Conservation (phyloP, 30 jellyfish, hydroid and myxozoan genomes). For the Clytia hemisphaerica region DNA sequence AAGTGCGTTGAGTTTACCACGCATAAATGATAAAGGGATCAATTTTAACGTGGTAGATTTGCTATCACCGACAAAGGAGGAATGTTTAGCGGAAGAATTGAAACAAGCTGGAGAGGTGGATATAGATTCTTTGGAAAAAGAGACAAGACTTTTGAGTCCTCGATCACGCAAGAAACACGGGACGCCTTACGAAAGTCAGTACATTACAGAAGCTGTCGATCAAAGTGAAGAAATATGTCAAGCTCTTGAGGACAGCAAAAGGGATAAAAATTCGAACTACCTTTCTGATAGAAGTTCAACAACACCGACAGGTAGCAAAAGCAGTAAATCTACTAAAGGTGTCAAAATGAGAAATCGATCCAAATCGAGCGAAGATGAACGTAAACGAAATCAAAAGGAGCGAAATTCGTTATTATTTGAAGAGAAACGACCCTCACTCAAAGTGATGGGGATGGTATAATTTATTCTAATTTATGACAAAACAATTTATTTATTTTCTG, state of each 20-base stretch:
- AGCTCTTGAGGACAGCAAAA: not conserved
- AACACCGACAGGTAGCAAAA: not conserved
- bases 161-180: conserved; percentile 4
- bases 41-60: not conserved
- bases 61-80: not conserved
- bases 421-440: conserved; percentile 34
- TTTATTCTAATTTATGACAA: too few species aligned
- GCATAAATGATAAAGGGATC: too few species aligned
- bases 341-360: conserved; percentile 4
- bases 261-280: not conserved
- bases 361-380: not conserved
- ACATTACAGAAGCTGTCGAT: not conserved
- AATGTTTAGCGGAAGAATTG: conserved; percentile 20
- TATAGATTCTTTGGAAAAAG: not conserved
- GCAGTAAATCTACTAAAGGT: too few species aligned
- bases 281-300: not conserved
- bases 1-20: conserved; percentile 17
- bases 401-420: conserved; percentile 34
- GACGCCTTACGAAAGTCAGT: not conserved
- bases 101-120: not conserved
- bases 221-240: not conserved
- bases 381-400: conserved; percentile 20
- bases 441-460: conserved; percentile 35
- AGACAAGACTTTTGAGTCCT: conserved; percentile 1
- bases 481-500: too few species aligned